Conservation (phyloP, 2,113 vertebrate genomes). For the Colossoma macropomum region DNA sequence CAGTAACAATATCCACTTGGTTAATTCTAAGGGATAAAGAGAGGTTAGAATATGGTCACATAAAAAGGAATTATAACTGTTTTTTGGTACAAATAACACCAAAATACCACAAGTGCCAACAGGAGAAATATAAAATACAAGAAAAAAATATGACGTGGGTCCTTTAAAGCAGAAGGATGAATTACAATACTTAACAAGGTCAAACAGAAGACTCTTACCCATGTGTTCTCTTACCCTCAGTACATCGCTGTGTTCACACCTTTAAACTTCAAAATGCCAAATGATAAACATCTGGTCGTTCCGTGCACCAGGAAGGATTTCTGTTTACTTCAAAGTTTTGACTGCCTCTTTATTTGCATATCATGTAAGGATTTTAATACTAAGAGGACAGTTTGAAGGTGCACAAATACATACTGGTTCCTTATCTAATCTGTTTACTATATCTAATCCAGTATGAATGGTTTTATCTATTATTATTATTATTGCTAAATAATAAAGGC, state of each 20-base stretch:
- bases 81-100: too few species aligned
- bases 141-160: too few species aligned
- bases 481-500: conserved; percentile 31
- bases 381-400: neutral
- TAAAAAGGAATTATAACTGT: too few species aligned
- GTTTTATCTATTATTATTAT: neutral
- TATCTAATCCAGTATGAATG: conserved; percentile 31
- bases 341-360: neutral
- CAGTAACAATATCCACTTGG: too few species aligned
- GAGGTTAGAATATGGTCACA: too few species aligned
- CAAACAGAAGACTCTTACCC: too few species aligned
- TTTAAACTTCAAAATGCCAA: conserved; percentile 52
- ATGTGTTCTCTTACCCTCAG: neutral
- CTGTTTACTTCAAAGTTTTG: neutral
- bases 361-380: neutral
- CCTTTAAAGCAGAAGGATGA: too few species aligned
- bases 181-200: too few species aligned
- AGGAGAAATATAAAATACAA: too few species aligned
- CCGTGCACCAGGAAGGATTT: conserved; percentile 23
- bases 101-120: too few species aligned
- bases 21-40: too few species aligned
- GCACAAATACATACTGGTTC: neutral
- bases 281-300: neutral
- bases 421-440: neutral
- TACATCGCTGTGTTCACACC: neutral